Evolutionary conservation across 2,797 vertebrate species (phyloP), one percentile per base, ranked within the genome.

Genomic region (Clarias laeviceps): DNA sequence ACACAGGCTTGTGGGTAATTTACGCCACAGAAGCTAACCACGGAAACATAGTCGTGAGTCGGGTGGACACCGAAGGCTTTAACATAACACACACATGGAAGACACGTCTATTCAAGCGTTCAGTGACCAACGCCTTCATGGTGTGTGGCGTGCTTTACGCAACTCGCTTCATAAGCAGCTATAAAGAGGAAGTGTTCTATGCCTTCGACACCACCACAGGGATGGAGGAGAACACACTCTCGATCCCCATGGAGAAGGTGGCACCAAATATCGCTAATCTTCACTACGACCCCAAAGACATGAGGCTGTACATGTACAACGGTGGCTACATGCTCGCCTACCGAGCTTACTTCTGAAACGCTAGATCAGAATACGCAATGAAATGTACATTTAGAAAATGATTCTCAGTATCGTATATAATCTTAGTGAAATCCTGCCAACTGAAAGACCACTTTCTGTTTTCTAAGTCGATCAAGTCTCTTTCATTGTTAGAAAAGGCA

Each of bases 61-160:
- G 78, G 0, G 87, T 95, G 7, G 86, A 94, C 40, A 15, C 7
- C 0, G 59, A 89, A 0, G 1, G 8, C 27, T 88, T 92, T 57
- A 95, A 91, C 8, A 86, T 94, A 32, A 88, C 94, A 0, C 93
- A 94, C 50, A 95, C 94, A 0, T 95, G 94, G 94, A 93, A 93
- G 90, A 94, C 95, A 0, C 89, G 83, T 29, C 3, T 93, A 56
- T 95, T 95, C 90, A 95, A 95, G 90, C 95, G 91, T 89, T 92
- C 94, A 0, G 92, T 86, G 6, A 95, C 86, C 32, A 95, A 92
- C 5, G 91, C 94, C 0, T 95, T 95, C 89, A 91, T 95, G 94
- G 93, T 87, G 76, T 95, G 95, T 0, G 94, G 94, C 0, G 93
- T 95, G 80, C 40, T 95, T 68, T 95, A 95, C 1, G 94, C 92